Evolutionary conservation across 2,797 vertebrate genomes (phyloP).

Genomic region (Triplophysa yarkandensis): DNA sequence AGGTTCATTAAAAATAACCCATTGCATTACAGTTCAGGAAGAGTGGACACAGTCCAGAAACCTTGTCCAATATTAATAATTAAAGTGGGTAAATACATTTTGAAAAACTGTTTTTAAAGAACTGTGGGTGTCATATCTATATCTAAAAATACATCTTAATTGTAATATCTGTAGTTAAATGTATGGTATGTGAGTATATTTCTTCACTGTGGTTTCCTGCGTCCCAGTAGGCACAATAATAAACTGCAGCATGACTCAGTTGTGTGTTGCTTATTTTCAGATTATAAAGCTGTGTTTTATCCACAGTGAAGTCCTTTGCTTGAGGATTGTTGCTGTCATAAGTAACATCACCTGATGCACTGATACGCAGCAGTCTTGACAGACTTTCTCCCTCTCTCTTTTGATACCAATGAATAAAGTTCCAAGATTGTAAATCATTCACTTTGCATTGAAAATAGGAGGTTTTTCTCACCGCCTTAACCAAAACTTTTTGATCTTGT

Average conservation of each 20-base stretch:
- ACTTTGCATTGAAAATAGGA: conserved; percentile 24
- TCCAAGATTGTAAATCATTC: rapidly evolving
- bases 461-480: conserved; percentile 28
- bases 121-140: not conserved
- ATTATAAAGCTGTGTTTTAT: conserved; percentile 14
- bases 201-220: conserved; percentile 12
- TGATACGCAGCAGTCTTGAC: conserved; percentile 38
- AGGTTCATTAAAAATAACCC: too few relatives aligned
- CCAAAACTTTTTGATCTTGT: not conserved
- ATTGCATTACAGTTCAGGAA: not conserved
- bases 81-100: too few relatives aligned
- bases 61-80: not conserved
- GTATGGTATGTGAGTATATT: conserved; percentile 18
- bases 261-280: conserved; percentile 14
- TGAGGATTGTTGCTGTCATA: not conserved
- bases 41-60: not conserved
- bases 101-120: not conserved
- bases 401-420: conserved; percentile 52
- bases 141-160: not conserved
- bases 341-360: not conserved
- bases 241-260: not conserved
- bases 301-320: conserved; percentile 17
- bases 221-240: conserved; percentile 24
- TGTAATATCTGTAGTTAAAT: not conserved
- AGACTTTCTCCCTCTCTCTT: conserved; percentile 36